Conservation (phyloP, 2,113 vertebrate species). For the Nymphicus hollandicus region DNA sequence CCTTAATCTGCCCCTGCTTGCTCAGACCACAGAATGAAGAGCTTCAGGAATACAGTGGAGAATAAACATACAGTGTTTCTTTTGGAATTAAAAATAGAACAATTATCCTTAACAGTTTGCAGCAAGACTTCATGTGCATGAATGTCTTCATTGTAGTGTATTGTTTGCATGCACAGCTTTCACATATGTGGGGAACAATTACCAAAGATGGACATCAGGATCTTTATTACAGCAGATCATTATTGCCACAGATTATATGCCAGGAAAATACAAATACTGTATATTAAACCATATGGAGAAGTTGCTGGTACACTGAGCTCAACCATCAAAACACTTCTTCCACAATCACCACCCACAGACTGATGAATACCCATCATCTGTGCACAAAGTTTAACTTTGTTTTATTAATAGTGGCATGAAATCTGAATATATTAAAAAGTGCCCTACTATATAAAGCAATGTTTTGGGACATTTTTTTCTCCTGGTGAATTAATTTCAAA, state of each 20-base stretch:
- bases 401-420: slow-evolving; percentile 55
- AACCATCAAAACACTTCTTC: slow-evolving; percentile 1
- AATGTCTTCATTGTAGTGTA: background rate
- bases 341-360: slow-evolving; percentile 12
- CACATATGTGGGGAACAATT: background rate
- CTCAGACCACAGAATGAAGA: background rate
- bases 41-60: background rate
- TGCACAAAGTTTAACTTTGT: slow-evolving; percentile 17
- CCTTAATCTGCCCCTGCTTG: background rate
- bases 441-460: slow-evolving; percentile 68
- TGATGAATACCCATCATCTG: slow-evolving; percentile 40
- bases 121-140: background rate
- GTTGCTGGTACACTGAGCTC: background rate
- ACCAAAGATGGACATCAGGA: slow-evolving; percentile 41
- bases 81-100: background rate
- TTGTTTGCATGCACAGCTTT: background rate
- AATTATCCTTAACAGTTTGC: background rate
- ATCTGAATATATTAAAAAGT: slow-evolving; percentile 27
- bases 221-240: background rate
- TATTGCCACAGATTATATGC: background rate
- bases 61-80: background rate
- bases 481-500: slow-evolving; percentile 36
- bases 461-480: slow-evolving; percentile 14
- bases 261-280: slow-evolving; percentile 15
- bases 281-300: slow-evolving; percentile 26